phyloP scores from a whole-genome alignment of 92 coral and sea anemone species.

The Chrysogorgia sp. region DNA sequence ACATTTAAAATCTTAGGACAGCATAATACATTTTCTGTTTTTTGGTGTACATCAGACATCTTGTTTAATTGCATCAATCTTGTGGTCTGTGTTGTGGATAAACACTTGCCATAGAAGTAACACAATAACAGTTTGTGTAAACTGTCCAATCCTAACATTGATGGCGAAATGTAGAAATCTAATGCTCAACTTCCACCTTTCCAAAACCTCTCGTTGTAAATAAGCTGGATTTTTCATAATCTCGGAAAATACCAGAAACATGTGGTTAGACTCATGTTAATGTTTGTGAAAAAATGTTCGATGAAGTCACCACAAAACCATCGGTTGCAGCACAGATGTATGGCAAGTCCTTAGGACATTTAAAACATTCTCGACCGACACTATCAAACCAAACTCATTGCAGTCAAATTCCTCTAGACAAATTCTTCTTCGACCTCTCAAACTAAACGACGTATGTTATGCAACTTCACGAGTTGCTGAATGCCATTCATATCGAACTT shows the following conservation, averaged over 20 bases:
- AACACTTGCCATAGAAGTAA: too few relatives aligned
- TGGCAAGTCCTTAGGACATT: too few relatives aligned
- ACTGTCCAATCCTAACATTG: too few relatives aligned
- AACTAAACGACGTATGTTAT: neutral
- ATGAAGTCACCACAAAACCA: constrained; percentile 12
- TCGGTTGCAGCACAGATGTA: neutral
- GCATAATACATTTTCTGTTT: too few relatives aligned
- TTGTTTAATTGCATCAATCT: too few relatives aligned
- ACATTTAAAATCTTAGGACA: too few relatives aligned
- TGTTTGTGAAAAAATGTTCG: constrained; percentile 31
- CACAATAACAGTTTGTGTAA: too few relatives aligned
- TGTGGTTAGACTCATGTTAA: constrained; percentile 20
- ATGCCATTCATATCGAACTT: neutral
- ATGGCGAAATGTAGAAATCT: constrained; percentile 46
- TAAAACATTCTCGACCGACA: neutral
- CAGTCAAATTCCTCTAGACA: neutral
- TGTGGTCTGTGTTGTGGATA: too few relatives aligned
- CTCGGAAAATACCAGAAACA: constrained; percentile 43
- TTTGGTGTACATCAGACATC: too few relatives aligned
- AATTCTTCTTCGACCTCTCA: neutral
- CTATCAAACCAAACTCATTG: neutral
- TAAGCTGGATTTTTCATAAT: constrained; percentile 9
- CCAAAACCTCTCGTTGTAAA: neutral
- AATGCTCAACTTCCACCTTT: constrained; percentile 24
- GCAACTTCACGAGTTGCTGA: neutral